These are phyloP conservation scores for Paramisgurnus dabryanus DNA, from an alignment of 2,113 vertebrate genomes.

Conservation along the genomic window DNA sequence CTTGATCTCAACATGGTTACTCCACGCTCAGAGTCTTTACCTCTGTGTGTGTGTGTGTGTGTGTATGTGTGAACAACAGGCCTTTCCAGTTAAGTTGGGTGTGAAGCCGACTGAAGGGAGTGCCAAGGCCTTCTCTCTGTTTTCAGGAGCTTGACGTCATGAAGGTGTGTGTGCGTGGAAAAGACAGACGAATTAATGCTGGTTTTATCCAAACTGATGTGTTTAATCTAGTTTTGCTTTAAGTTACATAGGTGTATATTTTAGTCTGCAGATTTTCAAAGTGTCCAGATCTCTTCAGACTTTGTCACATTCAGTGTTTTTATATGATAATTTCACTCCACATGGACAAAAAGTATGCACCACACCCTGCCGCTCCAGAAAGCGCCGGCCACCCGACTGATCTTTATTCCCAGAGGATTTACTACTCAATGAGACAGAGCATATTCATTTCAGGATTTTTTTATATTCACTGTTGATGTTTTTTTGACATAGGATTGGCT, in stretches of 20 bases:
- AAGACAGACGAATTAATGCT: slow-evolving; percentile 15
- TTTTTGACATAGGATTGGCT: slow-evolving; percentile 36
- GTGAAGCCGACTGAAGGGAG: slow-evolving; percentile 63
- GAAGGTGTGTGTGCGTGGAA: slow-evolving; percentile 52
- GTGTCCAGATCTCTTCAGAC: not conserved
- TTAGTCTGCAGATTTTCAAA: not conserved
- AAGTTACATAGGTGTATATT: not conserved
- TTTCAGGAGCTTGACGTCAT: slow-evolving; percentile 64
- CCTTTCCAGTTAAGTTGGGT: slow-evolving; percentile 74
- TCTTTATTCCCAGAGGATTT: slow-evolving; percentile 19
- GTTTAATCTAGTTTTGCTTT: not conserved
- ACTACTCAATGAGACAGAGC: slow-evolving; percentile 18
- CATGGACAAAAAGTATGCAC: not conserved
- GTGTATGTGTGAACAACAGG: slow-evolving; percentile 63
- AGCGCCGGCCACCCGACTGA: not conserved
- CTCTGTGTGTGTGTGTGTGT: slow-evolving; percentile 18
- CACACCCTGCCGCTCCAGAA: slow-evolving; percentile 8
- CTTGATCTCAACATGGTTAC: no score
- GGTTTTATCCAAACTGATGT: slow-evolving; percentile 22
- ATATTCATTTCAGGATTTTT: slow-evolving; percentile 41
- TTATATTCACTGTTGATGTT: slow-evolving; percentile 44
- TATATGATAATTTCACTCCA: not conserved
- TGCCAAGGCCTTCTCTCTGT: slow-evolving; percentile 47
- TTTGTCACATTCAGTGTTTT: not conserved
- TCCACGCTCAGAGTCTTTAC: not conserved